phyloP scores from a whole-genome alignment of 1,140 invertebrate species.

The Drosophila seguyi region DNA sequence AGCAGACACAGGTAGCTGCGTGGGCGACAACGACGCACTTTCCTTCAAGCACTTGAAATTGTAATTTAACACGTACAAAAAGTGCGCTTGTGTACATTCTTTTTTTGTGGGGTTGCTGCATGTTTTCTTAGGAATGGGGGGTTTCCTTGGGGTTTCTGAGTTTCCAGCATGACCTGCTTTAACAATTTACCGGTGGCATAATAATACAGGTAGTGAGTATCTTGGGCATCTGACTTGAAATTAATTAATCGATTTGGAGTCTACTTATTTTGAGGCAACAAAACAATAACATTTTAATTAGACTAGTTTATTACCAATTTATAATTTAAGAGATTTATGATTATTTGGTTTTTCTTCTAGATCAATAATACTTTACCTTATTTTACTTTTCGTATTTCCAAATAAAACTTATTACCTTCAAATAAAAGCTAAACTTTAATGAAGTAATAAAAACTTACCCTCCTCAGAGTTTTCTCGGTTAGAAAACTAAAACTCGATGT shows the following conservation, averaged over 20 bases:
- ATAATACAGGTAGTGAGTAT: too few species aligned
- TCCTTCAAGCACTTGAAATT: conserved; percentile 66
- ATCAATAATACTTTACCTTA: background rate
- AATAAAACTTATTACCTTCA: background rate
- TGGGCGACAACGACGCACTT: conserved; percentile 54
- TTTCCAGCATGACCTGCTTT: conserved; percentile 1
- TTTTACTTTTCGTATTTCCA: too few species aligned
- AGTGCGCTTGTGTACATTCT: conserved; percentile 19
- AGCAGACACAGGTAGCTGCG: conserved; percentile 39
- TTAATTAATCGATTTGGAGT: background rate
- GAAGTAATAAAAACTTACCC: background rate
- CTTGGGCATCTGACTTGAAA: background rate
- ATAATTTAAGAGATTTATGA: background rate
- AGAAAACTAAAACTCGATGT: background rate
- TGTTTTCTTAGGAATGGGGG: background rate
- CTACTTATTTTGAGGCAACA: background rate
- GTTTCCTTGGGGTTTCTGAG: too few species aligned
- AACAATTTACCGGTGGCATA: background rate
- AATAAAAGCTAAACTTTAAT: background rate
- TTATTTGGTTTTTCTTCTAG: background rate
- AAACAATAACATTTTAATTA: background rate
- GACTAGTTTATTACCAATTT: background rate
- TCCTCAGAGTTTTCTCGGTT: background rate
- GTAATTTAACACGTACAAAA: conserved; percentile 77
- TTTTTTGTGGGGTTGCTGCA: conserved; percentile 7